A percentile compares a stretch with the other conserved stretches of the same genome.
Conservation (phyloP, 2,888 invertebrate species). For the Nezara viridula region DNA sequence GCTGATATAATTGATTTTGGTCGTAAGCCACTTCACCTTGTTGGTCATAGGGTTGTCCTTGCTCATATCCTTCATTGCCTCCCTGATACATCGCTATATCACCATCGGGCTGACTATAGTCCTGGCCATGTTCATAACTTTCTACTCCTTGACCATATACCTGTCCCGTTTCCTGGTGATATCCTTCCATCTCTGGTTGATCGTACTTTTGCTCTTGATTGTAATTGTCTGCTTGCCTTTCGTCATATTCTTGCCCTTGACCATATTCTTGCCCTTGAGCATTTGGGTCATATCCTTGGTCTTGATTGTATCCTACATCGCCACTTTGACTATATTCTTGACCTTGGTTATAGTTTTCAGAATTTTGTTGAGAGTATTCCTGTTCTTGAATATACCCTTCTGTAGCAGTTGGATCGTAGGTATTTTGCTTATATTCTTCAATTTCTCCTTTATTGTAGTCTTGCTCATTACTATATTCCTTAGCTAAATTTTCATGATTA, state of each 20-base stretch:
- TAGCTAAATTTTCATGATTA: neutral
- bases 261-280: constrained; percentile 16
- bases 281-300: constrained; percentile 26
- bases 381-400: constrained; percentile 4
- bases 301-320: neutral
- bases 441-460: neutral
- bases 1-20: constrained; percentile 11
- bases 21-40: neutral
- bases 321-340: constrained; percentile 50
- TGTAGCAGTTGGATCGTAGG: constrained; percentile 18
- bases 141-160: constrained; percentile 4
- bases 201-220: constrained; percentile 34
- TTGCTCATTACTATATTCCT: neutral
- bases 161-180: constrained; percentile 15
- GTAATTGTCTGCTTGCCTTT: neutral
- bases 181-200: neutral
- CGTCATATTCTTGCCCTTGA: constrained; percentile 53
- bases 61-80: constrained; percentile 16
- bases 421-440: constrained; percentile 34
- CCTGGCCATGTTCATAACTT: neutral
- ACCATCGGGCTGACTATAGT: neutral
- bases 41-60: constrained; percentile 46
- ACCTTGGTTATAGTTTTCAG: constrained; percentile 16
- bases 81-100: neutral
- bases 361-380: neutral